These are phyloP conservation scores for Coregonus ussuriensis DNA, from an alignment of 2,797 vertebrate genomes.

Conservation along the genomic window DNA sequence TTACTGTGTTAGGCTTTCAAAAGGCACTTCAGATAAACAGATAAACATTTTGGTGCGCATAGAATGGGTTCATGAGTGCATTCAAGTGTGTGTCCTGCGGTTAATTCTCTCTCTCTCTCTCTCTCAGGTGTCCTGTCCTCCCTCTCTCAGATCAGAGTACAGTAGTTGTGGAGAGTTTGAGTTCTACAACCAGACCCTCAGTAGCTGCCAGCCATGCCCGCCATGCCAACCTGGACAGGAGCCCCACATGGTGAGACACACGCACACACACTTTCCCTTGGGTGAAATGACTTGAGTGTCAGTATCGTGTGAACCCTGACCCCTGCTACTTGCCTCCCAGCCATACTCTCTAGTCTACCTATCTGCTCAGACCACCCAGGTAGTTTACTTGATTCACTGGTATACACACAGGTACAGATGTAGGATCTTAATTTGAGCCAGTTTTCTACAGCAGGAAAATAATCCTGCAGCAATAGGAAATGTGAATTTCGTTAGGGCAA, in stretches of 20 bases:
- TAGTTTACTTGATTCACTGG: not conserved
- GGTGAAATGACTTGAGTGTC: not conserved
- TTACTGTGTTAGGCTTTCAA: too few species aligned
- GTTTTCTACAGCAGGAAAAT: too few species aligned
- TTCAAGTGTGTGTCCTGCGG: too few species aligned
- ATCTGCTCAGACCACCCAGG: conserved; percentile 56
- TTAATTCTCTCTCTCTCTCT: conserved; percentile 7
- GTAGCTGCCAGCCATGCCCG: conserved; percentile 91
- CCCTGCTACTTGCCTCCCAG: not conserved
- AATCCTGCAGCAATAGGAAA: too few species aligned
- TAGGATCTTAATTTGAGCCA: too few species aligned
- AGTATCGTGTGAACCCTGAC: not conserved
- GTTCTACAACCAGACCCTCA: conserved; percentile 94
- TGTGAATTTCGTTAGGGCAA: too few species aligned
- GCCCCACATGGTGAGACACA: conserved; percentile 87
- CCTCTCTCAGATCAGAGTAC: conserved; percentile 84
- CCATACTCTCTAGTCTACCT: not conserved
- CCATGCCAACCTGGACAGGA: conserved; percentile 93
- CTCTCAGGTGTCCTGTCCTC: conserved; percentile 85
- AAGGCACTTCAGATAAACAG: too few species aligned
- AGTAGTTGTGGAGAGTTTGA: conserved; percentile 93
- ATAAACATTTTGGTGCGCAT: too few species aligned
- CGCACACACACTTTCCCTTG: conserved; percentile 6
- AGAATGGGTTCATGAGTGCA: too few species aligned
- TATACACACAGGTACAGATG: not conserved